Base-by-base conservation (phyloP, 2,797 vertebrate species). In the Pipistrellus kuhlii region DNA sequence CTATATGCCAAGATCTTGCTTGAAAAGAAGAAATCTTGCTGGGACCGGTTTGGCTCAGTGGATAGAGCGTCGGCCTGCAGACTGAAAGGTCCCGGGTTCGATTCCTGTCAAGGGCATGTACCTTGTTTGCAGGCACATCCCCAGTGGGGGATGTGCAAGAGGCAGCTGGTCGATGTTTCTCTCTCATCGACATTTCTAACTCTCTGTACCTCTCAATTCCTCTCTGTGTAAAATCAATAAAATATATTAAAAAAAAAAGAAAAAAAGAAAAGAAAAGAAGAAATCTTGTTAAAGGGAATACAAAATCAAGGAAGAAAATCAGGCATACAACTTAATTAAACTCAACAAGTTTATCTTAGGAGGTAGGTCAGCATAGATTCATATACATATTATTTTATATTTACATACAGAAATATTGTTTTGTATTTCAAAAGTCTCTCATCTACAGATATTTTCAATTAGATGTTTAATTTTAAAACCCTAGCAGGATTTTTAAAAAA, bases 391-490 rank as follows among this genome's bases (percentile, higher is more conserved):
- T 55, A 6, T 53, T 64, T 66, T 18, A 62, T 68, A 62, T 88
- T 82, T 93, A 53, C 3, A 85, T 44, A 41, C 7, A 71, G 12
- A 64, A 15, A 41, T 23, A 71, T 25, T 71, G 10, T 23, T 71
- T 59, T 35, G 20, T 35, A n/a, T 46, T 75, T 75, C 18, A 75
- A 75, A 75, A 46, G 68, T 8, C 18, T 62, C 75, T 35, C 38
- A 21, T 12, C 17, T 51, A 57, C 21, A 71, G 32, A 91, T n/a
- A 80, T 44, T 68, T 68, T 44, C 17, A 32, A 55, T 62, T 57
- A 69, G 48, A 75, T 82, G 32, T 59, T 85, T 69, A 87, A 66
- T 64, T 83, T 72, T 20, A 85, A 78, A 88, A 76, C 41, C 27
- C 66, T 90, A 71, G 32, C 8, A 38, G 21, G 38, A n/a, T 78